Base-by-base conservation (phyloP, 2,113 vertebrate genomes). In the Pandion haliaetus region DNA sequence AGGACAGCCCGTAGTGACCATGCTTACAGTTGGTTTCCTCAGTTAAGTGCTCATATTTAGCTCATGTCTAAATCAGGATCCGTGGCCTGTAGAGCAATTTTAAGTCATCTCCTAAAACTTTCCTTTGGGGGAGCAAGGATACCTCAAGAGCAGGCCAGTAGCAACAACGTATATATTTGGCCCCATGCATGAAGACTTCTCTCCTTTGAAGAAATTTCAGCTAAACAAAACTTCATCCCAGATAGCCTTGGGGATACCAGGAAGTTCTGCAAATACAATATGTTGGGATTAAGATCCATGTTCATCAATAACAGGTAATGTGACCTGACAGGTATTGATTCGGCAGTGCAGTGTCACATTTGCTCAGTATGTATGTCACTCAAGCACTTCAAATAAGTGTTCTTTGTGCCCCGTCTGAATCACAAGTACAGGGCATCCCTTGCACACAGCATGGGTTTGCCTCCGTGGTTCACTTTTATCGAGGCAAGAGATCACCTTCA, bases 241-340 rank as follows among this genome's bases (percentile, higher is more conserved):
- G 69, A 36, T 17, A 93, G 73, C 65, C 26, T 24, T 32, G 31
- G 62, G 57, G 72, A 69, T 21, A 50, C 44, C 54, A 54, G 55
- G 50, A 82, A 74, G n/a, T 61, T 66, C 49, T 82, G 54, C 63
- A 74, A 94, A 83, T 49, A 71, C 80, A 77, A 5, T 67, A 44
- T 24, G n/a, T 40, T 28, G 32, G 36, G 71, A 62, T 81, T 90
- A 88, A 76, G 31, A 93, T 26, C 50, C 8, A 1, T 31, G 72
- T 71, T 90, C 74, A 82, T 84, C 88, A 79, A 77, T 92, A 82
- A 26, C 61, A 96, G 91, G 93, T 95, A 82, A 93, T 24, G 59
- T 91, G 91, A 70, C 85, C 90, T 65, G 93, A 71, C 92, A 85
- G 31, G 57, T 90, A 96, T 95, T 82, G 94, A 96, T 85, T 72